phyloP scores from a whole-genome alignment of 2,113 vertebrate species.

The Laterallus jamaicensis region DNA sequence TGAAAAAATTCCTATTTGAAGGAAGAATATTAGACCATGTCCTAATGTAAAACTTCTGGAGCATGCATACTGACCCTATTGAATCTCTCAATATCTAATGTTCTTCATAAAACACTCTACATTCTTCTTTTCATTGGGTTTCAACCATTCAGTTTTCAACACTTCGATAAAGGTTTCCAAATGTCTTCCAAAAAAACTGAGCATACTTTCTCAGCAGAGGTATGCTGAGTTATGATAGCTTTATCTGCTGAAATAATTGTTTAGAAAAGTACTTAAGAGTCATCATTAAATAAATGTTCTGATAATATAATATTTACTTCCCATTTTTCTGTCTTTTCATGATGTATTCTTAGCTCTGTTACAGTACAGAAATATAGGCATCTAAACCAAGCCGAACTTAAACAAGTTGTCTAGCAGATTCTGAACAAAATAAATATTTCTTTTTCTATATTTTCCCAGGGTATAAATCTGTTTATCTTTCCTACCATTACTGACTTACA shows the following conservation, averaged over 20 bases:
- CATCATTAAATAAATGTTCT: neutral
- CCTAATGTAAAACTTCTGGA: conserved; percentile 40
- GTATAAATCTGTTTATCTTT: neutral
- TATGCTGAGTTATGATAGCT: neutral
- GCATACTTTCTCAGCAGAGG: neutral
- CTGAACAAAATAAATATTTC: neutral
- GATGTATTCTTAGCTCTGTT: neutral
- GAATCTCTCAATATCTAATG: neutral
- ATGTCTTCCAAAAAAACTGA: neutral
- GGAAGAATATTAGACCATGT: neutral
- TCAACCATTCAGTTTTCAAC: neutral
- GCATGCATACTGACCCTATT: neutral
- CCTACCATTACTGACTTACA: neutral
- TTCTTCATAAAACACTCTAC: neutral
- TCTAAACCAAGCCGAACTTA: neutral
- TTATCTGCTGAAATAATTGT: neutral
- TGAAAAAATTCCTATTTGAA: neutral
- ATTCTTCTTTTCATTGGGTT: neutral
- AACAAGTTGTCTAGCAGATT: neutral
- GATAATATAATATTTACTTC: neutral
- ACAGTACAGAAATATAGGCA: rapidly evolving
- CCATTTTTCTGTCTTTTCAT: neutral
- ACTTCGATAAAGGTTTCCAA: conserved; percentile 32
- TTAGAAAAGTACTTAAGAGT: neutral
- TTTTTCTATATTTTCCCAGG: neutral